Percentiles rank a stretch among this genome's conserved stretches.
Evolutionary conservation across 2,113 vertebrate genomes (phyloP).

Genomic region (Narcine bancroftii): DNA sequence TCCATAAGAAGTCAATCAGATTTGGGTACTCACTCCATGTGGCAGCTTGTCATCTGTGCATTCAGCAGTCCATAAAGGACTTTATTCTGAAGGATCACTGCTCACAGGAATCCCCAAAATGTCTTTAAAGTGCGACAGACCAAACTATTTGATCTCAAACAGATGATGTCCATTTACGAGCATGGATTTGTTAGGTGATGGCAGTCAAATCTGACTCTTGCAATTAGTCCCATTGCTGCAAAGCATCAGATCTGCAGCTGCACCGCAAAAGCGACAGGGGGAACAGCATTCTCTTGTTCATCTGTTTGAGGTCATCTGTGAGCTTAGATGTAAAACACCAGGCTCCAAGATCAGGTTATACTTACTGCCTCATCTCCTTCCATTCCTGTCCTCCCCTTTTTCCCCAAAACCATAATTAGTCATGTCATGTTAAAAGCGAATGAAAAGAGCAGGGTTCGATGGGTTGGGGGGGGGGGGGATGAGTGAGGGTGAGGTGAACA

Average conservation of each 20-base stretch:
- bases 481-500: background rate
- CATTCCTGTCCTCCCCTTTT: background rate
- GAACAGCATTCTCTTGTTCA: background rate
- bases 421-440: background rate
- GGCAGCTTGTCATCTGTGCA: background rate
- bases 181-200: background rate
- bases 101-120: background rate
- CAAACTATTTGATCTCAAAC: background rate
- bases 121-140: background rate
- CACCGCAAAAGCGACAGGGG: background rate
- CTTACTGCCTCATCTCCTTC: slow-evolving; percentile 2
- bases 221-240: background rate
- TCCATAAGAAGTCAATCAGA: background rate
- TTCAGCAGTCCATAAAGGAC: background rate
- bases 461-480: background rate
- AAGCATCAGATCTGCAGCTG: background rate
- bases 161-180: background rate
- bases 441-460: background rate
- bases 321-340: background rate
- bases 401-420: slow-evolving; percentile 12
- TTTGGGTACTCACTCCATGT: background rate
- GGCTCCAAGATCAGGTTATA: background rate
- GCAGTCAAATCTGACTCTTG: slow-evolving; percentile 10
- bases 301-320: slow-evolving; percentile 22
- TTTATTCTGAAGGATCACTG: background rate